Evolutionary conservation across 2,797 vertebrate species (phyloP), one percentile per base, ranked within the genome.

Genomic region (Pristis pectinata): DNA sequence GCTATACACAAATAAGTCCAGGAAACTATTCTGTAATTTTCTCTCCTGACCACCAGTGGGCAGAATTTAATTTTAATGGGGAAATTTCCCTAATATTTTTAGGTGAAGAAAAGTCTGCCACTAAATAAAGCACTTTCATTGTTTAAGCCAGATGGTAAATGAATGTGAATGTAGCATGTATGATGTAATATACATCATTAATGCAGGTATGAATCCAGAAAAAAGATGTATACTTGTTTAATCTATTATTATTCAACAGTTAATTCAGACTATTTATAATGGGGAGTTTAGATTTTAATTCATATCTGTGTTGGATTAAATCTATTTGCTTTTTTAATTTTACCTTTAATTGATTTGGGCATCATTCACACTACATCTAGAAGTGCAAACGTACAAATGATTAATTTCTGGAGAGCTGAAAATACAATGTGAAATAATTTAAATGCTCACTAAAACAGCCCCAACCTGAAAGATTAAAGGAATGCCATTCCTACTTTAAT

Each of bases 1-100:
- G 7, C 37, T 24, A 61, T 24, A 67, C n/a, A 91, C 59, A n/a
- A 91, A 87, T 5, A 3, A 64, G 15, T 67, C n/a, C n/a, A 8
- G 37, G 59, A 67, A 67, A 67, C 59, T 9, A 3, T 67, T 0
- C 19, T 41, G 61, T 67, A 91, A 41, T 67, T 37, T n/a, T 22
- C n/a, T 91, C 3, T 91, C 17, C 34, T 91, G n/a, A 91, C 59
- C 87, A 91, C 59, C n/a, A 67, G 59, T 91, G 61, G 87, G 87
- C 87, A 67, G 41, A 91, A 91, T 41, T 37, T 67, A 41, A n/a
- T n/a, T 41, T 91, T 67, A 41, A 41, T 91, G n/a, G 2, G n/a
- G 19, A 41, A 1, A 13, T 22, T 91, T 9, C 19, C 87, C 59
- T 2, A 27, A 91, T 37, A 9, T 41, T 41, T 91, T 67, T 67